Base-by-base conservation (phyloP, 2,888 invertebrate genomes). In the Koerneria pararmatus region DNA sequence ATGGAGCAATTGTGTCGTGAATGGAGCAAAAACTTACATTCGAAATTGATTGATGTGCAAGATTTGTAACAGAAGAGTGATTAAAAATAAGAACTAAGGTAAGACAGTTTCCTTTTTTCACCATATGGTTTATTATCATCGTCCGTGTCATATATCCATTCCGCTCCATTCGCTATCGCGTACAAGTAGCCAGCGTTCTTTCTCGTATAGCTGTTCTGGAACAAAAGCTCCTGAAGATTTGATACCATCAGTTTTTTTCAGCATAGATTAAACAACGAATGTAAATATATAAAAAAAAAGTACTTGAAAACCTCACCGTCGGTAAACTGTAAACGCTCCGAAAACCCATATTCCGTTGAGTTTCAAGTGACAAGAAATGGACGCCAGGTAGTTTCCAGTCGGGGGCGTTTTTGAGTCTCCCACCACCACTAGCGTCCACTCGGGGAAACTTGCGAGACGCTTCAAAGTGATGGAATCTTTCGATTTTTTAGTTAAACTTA, bases 111-210 rank as follows among this genome's bases (percentile, higher is more conserved):
- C n/a, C n/a, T n/a, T n/a, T n/a, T n/a, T 46, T 53, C 34, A 67
- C 66, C 71, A 54, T 60, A 67, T 8, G 69, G 70, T 51, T 69
- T 67, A 35, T 71, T 69, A 32, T 71, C 72, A 63, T 73, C 72
- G 53, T 73, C 72, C 6, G 72, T 73, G 48, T 73, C 72, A 27
- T 71, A 73, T 24, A 73, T 73, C 71, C 71, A 73, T 51, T 71
- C 68, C 1, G 72, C 72, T 29, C 72, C 72, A 15, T 71, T 66
- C 11, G 66, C 66, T 27, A 73, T 73, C n/a, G 72, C 72, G 46
- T 71, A 73, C 15, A 73, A 49, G 29, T 73, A 73, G n/a, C n/a
- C 72, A 15, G 68, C 63, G 48, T 71, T 73, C 46, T 73, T 73
- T 8, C 72, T 31, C 1, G 71, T 69, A 35, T 73, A 71, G 1